Conservation (phyloP, 1,140 invertebrate genomes). For the Adoxophyes honmai region DNA sequence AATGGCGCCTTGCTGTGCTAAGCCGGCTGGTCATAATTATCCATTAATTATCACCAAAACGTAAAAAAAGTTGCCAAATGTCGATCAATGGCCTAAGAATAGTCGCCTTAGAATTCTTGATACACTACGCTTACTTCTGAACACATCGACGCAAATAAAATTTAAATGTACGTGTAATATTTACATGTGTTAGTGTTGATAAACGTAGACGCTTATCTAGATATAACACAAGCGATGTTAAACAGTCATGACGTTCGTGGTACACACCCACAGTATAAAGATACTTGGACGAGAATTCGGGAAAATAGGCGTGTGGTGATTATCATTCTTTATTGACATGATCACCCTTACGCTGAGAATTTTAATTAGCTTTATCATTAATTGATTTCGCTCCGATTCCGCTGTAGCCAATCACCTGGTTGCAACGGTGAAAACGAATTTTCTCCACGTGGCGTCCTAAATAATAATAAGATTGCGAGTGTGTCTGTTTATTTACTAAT, state of each 20-base stretch:
- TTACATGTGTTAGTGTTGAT: not conserved
- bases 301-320: not conserved
- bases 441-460: too few relatives aligned
- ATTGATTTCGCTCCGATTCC: too few relatives aligned
- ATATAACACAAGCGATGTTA: slow-evolving; percentile 1
- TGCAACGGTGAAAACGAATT: too few relatives aligned
- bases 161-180: not conserved
- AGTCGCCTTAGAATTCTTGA: slow-evolving; percentile 1
- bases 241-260: slow-evolving; percentile 27
- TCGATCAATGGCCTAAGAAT: not conserved
- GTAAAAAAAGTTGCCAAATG: too few relatives aligned
- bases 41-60: too few relatives aligned
- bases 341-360: not conserved
- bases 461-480: too few relatives aligned
- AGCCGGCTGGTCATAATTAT: too few relatives aligned
- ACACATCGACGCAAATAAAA: slow-evolving; percentile 15
- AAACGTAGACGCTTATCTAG: slow-evolving; percentile 1
- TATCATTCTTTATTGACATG: not conserved
- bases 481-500: too few relatives aligned
- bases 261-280: slow-evolving; percentile 38
- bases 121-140: not conserved
- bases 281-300: slow-evolving; percentile 26
- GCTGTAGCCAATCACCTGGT: too few relatives aligned
- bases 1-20: too few relatives aligned
- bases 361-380: too few relatives aligned